Evolutionary conservation across 2,113 vertebrate species (phyloP).

Genomic region (Cottus gobio): DNA sequence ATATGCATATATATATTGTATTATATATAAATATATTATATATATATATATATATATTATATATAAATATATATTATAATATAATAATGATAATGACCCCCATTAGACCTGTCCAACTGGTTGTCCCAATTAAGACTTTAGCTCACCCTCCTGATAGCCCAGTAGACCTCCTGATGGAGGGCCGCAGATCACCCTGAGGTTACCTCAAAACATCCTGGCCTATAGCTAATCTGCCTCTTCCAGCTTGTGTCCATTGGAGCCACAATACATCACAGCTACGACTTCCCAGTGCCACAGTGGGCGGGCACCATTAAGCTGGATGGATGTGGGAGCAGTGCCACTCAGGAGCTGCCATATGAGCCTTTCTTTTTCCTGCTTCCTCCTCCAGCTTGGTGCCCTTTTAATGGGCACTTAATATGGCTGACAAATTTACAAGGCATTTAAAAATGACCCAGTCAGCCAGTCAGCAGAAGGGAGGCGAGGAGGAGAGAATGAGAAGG

Average conservation of each 20-base stretch:
- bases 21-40: no score
- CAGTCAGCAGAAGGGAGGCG: constrained; percentile 63
- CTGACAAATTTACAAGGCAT: constrained; percentile 85
- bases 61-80: no score
- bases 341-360: constrained; percentile 65
- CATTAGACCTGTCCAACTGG: constrained; percentile 1
- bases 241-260: constrained; percentile 60
- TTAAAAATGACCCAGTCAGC: constrained; percentile 83
- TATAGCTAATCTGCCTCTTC: constrained; percentile 64
- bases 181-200: constrained; percentile 36
- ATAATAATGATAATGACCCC: no score
- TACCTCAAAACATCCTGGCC: constrained; percentile 55
- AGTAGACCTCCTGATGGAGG: constrained; percentile 18
- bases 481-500: constrained; percentile 54
- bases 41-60: no score
- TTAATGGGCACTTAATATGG: constrained; percentile 83
- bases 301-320: constrained; percentile 70
- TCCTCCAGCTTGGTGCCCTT: constrained; percentile 74
- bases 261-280: constrained; percentile 68
- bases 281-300: constrained; percentile 63
- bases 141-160: constrained; percentile 11
- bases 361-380: constrained; percentile 58
- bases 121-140: neutral
- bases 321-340: constrained; percentile 67
- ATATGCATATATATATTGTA: no score